Evolutionary conservation across 2,797 vertebrate genomes (phyloP).

Genomic region (Peromyscus eremicus): DNA sequence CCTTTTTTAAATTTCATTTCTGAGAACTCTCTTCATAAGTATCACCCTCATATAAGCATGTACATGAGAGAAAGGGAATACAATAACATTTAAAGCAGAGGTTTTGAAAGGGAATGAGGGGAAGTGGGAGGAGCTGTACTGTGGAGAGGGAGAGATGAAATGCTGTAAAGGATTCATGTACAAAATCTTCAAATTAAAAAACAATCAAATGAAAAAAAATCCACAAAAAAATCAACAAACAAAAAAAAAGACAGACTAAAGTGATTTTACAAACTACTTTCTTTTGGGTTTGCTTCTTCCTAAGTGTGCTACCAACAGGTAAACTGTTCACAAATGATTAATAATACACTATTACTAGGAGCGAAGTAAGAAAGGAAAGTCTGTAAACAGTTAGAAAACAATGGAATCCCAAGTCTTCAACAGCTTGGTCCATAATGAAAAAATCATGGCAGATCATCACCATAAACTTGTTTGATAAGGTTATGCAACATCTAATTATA

Average conservation of each 20-base stretch:
- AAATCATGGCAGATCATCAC: conserved; percentile 45
- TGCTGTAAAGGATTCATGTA: background rate
- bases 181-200: conserved; percentile 25
- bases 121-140: background rate
- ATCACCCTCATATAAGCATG: no score
- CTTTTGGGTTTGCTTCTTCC: conserved; percentile 27
- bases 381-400: conserved; percentile 73
- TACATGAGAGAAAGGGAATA: background rate
- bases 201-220: background rate
- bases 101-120: background rate
- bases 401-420: conserved; percentile 44
- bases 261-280: background rate
- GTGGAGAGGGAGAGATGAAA: background rate
- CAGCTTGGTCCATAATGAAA: conserved; percentile 48
- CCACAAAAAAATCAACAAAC: background rate
- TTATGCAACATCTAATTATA: conserved; percentile 69
- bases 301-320: background rate
- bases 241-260: background rate
- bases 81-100: background rate
- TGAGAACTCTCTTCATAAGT: background rate
- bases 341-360: background rate
- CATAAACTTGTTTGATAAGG: conserved; percentile 66
- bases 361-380: conserved; percentile 23
- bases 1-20: background rate
- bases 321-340: conserved; percentile 10